A percentile compares a stretch with the other conserved stretches of the same genome.
These are phyloP conservation scores for Chrysolina oricalcia DNA, from an alignment of 2,888 invertebrate species.

Conservation along the genomic window DNA sequence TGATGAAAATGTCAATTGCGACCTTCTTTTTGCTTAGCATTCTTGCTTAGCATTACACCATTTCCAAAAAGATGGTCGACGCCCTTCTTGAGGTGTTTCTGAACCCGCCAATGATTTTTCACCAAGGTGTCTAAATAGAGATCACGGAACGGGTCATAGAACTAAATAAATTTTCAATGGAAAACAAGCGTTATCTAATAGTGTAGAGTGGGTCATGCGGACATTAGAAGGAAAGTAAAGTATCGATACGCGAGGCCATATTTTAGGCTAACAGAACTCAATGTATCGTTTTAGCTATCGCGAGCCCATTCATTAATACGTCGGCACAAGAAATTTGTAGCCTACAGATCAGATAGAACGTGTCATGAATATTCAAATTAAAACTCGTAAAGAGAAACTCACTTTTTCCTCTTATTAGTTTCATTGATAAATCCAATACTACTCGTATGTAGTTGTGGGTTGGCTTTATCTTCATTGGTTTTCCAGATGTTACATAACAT, in stretches of 20 bases:
- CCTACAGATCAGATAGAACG: conserved; percentile 31
- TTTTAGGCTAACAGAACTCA: conserved; percentile 39
- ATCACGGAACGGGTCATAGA: not conserved
- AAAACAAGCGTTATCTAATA: conserved; percentile 34
- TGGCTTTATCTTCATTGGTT: not conserved
- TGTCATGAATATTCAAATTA: conserved; percentile 22
- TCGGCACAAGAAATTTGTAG: conserved; percentile 29
- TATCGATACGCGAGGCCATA: conserved; percentile 35
- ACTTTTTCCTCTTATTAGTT: conserved; percentile 1
- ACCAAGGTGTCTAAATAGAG: not conserved
- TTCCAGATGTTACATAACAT: not conserved
- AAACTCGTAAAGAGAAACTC: conserved; percentile 20
- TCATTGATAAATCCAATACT: conserved; percentile 13
- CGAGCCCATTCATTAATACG: conserved; percentile 32
- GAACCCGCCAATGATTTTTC: too few relatives aligned
- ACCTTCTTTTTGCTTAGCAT: too few relatives aligned
- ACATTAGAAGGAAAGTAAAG: conserved; percentile 45
- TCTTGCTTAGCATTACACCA: too few relatives aligned
- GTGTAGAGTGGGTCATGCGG: conserved; percentile 43
- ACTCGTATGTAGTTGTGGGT: not conserved
- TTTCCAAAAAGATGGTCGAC: too few relatives aligned
- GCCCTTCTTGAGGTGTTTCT: too few relatives aligned
- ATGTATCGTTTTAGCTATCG: conserved; percentile 29
- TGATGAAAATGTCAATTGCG: too few relatives aligned
- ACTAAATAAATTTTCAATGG: conserved; percentile 23